Evolutionary conservation across 2,888 invertebrate genomes (phyloP), one percentile per base, ranked within the genome.

Genomic region (Gymnoscelis rufifasciata): DNA sequence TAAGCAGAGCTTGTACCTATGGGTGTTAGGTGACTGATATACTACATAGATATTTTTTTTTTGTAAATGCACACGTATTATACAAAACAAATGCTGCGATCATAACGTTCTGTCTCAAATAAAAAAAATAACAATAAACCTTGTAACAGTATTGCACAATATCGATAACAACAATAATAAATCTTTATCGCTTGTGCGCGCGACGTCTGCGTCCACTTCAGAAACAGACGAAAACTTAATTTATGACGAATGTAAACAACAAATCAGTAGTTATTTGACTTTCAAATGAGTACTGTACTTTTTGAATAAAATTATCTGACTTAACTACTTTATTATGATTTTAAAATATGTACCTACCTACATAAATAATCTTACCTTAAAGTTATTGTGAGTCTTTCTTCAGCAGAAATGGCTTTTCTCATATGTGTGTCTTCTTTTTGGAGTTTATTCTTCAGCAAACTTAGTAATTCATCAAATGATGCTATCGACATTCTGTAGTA

Each of bases 181-280:
- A 12, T 13, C 28, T 14, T 3, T 27, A 47, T 53, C 58, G 71
- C 66, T 79, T 76, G 50, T 62, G 71, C 55, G 51, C 63, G 52
- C 67, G 74, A 72, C 48, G 60, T 68, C 35, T 35, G 35, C 35
- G 35, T 35, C 35, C 35, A 35, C 35, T 35, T 35, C 35, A 35
- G 35, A 35, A 35, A 35, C 35, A 35, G 35, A 35, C 35, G 35
- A 35, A 35, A 35, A 35, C 35, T 35, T 35, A 35, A 35, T 35
- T 35, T 35, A 35, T 35, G 35, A 35, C 35, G 35, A 35, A 35
- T 35, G 19, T 35, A 35, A 35, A 35, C 35, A 35, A 35, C 35
- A 35, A 35, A 35, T 35, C 35, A 35, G 35, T 35, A 35, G 11
- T 35, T 35, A 35, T 19, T 35, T 35, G 35, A 35, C 35, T 35